phyloP scores from a whole-genome alignment of 2,888 invertebrate species.

The Icerya purchasi region DNA sequence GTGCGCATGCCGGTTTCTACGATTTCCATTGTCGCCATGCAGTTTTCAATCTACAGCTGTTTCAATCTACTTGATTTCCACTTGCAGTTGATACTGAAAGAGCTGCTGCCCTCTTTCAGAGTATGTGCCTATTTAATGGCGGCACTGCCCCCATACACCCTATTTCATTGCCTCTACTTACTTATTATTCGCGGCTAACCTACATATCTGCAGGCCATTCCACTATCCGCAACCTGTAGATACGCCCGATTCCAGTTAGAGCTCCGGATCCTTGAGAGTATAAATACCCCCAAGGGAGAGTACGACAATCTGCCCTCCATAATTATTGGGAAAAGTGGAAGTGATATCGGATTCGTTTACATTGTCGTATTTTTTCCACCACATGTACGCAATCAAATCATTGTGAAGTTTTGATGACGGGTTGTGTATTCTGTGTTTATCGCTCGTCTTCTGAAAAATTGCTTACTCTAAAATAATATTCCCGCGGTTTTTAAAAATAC shows the following conservation, averaged over 20 bases:
- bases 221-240: neutral
- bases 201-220: neutral
- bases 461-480: no score
- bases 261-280: neutral
- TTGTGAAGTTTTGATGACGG: no score
- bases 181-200: neutral
- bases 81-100: neutral
- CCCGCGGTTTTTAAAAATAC: no score
- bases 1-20: neutral
- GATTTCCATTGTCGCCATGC: neutral
- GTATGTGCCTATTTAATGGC: neutral
- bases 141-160: neutral
- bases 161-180: neutral
- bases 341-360: no score
- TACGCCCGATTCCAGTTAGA: neutral
- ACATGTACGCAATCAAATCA: no score
- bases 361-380: no score
- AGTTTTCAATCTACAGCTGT: neutral
- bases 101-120: neutral
- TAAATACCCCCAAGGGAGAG: neutral
- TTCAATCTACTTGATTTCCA: neutral
- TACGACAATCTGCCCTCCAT: no score
- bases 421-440: no score
- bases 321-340: no score
- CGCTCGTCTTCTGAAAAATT: no score